phyloP scores from a whole-genome alignment of 2,888 invertebrate species.

The Hirtodrosophila cameraria region DNA sequence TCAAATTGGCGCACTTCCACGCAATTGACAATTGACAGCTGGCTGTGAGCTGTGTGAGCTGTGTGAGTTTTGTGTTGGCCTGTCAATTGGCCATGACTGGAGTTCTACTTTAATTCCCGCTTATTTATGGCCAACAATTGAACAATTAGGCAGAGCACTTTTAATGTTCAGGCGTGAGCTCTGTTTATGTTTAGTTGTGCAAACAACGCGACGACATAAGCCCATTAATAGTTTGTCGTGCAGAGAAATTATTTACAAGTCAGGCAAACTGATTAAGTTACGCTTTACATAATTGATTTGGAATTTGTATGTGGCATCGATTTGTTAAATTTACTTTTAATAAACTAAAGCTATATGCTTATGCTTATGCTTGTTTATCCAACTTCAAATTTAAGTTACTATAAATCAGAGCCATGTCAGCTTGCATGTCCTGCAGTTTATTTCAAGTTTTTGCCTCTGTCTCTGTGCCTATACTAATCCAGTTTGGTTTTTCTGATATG shows the following conservation, averaged over 20 bases:
- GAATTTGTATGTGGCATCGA: neutral
- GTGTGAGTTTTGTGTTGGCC: conserved; percentile 38
- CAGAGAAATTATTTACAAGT: too few relatives aligned
- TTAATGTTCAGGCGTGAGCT: conserved; percentile 45
- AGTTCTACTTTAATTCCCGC: conserved; percentile 11
- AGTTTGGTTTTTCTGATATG: conserved; percentile 20
- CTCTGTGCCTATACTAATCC: conserved; percentile 33
- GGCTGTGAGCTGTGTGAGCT: conserved; percentile 9
- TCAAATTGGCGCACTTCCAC: conserved; percentile 26
- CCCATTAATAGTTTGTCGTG: conserved; percentile 53
- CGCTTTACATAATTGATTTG: conserved; percentile 10
- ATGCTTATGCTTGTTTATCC: conserved; percentile 9
- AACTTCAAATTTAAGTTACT: neutral
- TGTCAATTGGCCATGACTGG: conserved; percentile 47
- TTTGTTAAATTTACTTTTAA: conserved; percentile 7
- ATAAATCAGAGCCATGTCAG: neutral
- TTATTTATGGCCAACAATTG: conserved; percentile 64
- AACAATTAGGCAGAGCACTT: conserved; percentile 53
- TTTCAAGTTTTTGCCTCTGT: conserved; percentile 19
- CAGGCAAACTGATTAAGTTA: neutral
- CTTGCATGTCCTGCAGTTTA: conserved; percentile 17
- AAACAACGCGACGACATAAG: conserved; percentile 38
- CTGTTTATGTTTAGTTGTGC: conserved; percentile 18
- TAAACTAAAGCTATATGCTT: conserved; percentile 9
- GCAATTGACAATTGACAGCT: conserved; percentile 7